Evolutionary conservation across 1,140 invertebrate species (phyloP).

Genomic region (Sitophilus oryzae): DNA sequence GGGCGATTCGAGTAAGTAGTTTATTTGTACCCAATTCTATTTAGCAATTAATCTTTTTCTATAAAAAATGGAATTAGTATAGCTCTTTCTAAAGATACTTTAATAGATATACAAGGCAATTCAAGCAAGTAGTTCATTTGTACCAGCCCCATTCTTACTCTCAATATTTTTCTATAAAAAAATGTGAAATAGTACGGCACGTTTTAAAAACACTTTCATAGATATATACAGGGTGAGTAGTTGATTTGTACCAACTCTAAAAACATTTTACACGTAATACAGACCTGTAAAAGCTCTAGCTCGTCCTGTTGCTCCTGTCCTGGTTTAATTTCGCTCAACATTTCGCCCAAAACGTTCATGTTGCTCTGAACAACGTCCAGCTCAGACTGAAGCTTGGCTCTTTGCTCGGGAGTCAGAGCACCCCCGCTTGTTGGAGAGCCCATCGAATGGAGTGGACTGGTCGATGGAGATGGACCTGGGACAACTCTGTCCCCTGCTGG

Average conservation of each 20-base stretch:
- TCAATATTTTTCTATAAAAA: conserved; percentile 92
- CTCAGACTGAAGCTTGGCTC: conserved; percentile 83
- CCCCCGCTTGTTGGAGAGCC: conserved; percentile 16
- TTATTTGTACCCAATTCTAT: too few species aligned
- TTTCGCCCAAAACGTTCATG: conserved; percentile 89
- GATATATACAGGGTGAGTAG: conserved; percentile 81
- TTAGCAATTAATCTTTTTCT: too few species aligned
- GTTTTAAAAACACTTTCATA: too few species aligned
- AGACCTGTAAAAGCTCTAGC: conserved; percentile 52
- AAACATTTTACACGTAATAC: not conserved
- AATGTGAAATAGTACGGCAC: too few species aligned
- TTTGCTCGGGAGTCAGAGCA: conserved; percentile 68
- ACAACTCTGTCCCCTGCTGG: conserved; percentile 11
- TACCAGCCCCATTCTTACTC: conserved; percentile 55
- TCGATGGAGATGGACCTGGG: conserved; percentile 19
- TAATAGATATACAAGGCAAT: too few species aligned
- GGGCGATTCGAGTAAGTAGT: too few species aligned
- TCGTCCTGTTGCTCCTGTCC: conserved; percentile 52
- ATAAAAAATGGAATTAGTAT: too few species aligned
- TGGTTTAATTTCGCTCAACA: conserved; percentile 77
- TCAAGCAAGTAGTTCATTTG: too few species aligned
- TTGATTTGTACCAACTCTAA: not conserved
- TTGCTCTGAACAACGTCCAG: conserved; percentile 91
- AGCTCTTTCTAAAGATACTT: too few species aligned
- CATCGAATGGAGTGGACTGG: conserved; percentile 16